Conservation (phyloP, 1,140 invertebrate species). For the Arctopsyche grandis region DNA sequence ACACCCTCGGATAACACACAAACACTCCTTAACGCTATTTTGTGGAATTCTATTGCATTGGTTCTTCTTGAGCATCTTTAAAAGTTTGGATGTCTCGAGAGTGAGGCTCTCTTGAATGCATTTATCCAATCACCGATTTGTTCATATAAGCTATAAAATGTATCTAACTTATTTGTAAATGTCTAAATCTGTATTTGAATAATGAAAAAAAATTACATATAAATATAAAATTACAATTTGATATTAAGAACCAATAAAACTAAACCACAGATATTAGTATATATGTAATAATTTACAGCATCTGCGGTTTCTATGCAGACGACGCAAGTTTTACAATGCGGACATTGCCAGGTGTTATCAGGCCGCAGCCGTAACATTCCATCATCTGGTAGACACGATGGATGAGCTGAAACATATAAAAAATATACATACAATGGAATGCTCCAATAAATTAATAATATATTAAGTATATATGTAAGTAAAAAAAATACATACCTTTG, state of each 20-base stretch:
- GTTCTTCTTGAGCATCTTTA: too few species aligned
- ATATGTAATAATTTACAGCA: constrained; percentile 67
- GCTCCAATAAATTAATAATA: constrained; percentile 11
- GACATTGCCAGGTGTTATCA: constrained; percentile 78
- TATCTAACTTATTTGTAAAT: too few species aligned
- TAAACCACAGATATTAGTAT: background rate
- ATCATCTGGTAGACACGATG: constrained; percentile 74
- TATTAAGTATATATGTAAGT: constrained; percentile 1
- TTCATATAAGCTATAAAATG: too few species aligned
- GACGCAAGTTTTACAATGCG: constrained; percentile 76
- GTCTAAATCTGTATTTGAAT: too few species aligned
- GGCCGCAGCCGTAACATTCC: constrained; percentile 72
- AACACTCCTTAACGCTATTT: too few species aligned
- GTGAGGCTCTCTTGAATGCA: too few species aligned
- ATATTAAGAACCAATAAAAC: constrained; percentile 28
- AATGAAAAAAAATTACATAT: too few species aligned
- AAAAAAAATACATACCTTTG: constrained; percentile 69
- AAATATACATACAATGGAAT: background rate
- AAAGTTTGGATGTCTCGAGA: too few species aligned
- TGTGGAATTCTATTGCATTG: too few species aligned
- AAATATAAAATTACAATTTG: background rate
- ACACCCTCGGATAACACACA: too few species aligned
- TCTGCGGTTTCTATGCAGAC: constrained; percentile 77
- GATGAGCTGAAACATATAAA: constrained; percentile 67
- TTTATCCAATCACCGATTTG: too few species aligned